Evolutionary conservation across 2,888 invertebrate species (phyloP).

Genomic region (Drosophila birchii): DNA sequence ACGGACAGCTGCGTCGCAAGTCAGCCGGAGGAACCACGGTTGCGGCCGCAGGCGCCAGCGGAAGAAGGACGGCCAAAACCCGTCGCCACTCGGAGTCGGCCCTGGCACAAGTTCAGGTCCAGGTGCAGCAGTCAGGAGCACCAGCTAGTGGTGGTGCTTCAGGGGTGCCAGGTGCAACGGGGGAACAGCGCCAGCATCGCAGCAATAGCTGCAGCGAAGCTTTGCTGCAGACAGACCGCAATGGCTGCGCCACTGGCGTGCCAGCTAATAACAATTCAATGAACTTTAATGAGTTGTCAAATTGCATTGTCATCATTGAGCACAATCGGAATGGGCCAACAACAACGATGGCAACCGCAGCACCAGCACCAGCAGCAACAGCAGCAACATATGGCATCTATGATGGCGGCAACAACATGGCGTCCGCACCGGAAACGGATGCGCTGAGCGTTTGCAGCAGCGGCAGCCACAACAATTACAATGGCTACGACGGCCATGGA

Average conservation of each 20-base stretch:
- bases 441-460: constrained; percentile 61
- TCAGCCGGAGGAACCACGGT: constrained; percentile 69
- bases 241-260: constrained; percentile 50
- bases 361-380: constrained; percentile 16
- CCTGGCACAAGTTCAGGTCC: constrained; percentile 27
- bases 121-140: neutral
- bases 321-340: constrained; percentile 77
- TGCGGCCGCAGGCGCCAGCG: constrained; percentile 34
- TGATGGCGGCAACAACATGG: constrained; percentile 31
- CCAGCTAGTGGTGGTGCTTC: neutral
- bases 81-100: constrained; percentile 83
- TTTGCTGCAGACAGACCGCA: constrained; percentile 55
- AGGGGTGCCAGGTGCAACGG: constrained; percentile 22
- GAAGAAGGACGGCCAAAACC: constrained; percentile 64
- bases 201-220: constrained; percentile 80
- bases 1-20: constrained; percentile 81
- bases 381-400: constrained; percentile 31
- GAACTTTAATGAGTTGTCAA: constrained; percentile 85
- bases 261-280: constrained; percentile 83
- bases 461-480: constrained; percentile 51
- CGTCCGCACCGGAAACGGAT: constrained; percentile 61
- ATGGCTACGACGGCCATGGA: constrained; percentile 56
- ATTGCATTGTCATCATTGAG: constrained; percentile 85
- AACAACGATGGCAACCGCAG: constrained; percentile 24
- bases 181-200: constrained; percentile 71